phyloP scores from a whole-genome alignment of 1,140 invertebrate species.

The Cardiocondyla obscurior region DNA sequence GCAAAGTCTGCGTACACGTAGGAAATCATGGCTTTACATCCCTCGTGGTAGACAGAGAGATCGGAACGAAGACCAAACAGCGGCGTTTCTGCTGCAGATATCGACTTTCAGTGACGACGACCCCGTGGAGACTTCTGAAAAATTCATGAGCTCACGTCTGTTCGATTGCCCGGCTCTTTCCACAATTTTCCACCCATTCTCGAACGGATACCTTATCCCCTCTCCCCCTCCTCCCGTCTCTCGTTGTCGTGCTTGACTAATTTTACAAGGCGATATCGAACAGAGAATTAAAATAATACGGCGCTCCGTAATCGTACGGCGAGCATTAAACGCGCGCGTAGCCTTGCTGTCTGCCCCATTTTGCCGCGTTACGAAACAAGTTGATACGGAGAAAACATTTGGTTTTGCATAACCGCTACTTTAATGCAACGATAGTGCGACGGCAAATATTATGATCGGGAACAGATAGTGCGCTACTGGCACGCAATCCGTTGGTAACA shows the following conservation, averaged over 20 bases:
- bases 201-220: background rate
- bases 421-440: constrained; percentile 29
- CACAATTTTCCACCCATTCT: constrained; percentile 29
- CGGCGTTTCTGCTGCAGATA: constrained; percentile 66
- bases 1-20: constrained; percentile 18
- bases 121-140: constrained; percentile 72
- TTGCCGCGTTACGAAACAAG: constrained; percentile 24
- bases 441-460: constrained; percentile 63
- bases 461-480: constrained; percentile 53
- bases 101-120: constrained; percentile 75
- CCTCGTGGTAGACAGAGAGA: constrained; percentile 23
- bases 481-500: constrained; percentile 17
- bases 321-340: background rate
- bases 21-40: constrained; percentile 42
- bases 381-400: constrained; percentile 49
- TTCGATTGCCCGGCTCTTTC: constrained; percentile 58
- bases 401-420: constrained; percentile 55
- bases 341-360: constrained; percentile 36
- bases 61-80: constrained; percentile 69
- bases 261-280: constrained; percentile 18
- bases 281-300: constrained; percentile 18
- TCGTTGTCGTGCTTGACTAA: constrained; percentile 24
- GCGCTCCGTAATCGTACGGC: background rate
- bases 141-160: constrained; percentile 75
- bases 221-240: too few species aligned